A percentile compares a stretch with the other conserved stretches of the same genome.
Evolutionary conservation across 2,888 invertebrate species (phyloP).

Genomic region (Leptinotarsa peninsularis): DNA sequence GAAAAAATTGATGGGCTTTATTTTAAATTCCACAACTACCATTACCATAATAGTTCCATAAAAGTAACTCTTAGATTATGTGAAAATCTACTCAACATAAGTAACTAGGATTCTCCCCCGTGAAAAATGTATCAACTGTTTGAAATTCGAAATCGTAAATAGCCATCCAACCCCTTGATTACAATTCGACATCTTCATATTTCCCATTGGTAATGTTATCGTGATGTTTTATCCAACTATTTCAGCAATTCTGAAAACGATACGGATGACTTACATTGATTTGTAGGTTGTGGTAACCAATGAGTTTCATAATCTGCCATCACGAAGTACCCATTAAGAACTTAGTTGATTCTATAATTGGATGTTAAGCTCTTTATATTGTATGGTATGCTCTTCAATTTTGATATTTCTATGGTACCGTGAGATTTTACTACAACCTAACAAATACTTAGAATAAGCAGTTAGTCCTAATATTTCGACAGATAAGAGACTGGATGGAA

Average conservation of each 20-base stretch:
- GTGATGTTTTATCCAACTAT: slow-evolving; percentile 17
- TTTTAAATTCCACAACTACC: no score
- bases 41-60: background rate
- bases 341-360: background rate
- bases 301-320: slow-evolving; percentile 26
- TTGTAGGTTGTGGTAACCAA: slow-evolving; percentile 21
- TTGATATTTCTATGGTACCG: background rate
- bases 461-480: no score
- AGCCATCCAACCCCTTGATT: background rate
- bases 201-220: background rate
- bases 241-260: slow-evolving; percentile 23
- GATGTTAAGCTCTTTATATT: no score
- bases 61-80: no score
- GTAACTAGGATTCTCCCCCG: no score
- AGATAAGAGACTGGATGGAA: no score
- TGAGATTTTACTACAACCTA: background rate
- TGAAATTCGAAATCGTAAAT: background rate
- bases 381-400: background rate
- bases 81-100: no score
- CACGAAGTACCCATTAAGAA: background rate
- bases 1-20: no score
- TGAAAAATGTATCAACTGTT: background rate
- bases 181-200: background rate
- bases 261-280: slow-evolving; percentile 30
- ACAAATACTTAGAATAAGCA: no score